Evolutionary conservation across 2,888 invertebrate species (phyloP).

Genomic region (Torymus aiolomorphi): DNA sequence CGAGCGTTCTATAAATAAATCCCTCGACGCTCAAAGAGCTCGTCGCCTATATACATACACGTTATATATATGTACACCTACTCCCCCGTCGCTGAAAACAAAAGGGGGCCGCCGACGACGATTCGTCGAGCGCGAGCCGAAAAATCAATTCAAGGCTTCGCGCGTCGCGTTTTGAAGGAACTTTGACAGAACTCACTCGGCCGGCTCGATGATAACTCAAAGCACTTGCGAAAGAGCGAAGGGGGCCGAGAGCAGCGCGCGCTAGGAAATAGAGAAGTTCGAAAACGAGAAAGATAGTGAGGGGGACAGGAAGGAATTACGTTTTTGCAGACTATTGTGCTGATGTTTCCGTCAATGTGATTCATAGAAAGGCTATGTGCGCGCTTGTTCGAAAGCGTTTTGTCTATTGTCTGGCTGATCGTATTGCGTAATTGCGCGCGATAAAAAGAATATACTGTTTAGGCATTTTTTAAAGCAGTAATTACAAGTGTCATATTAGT

Average conservation of each 20-base stretch:
- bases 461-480: no score
- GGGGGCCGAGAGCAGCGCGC: no score
- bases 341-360: not conserved
- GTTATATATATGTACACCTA: not conserved
- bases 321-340: conserved; percentile 1
- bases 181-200: conserved; percentile 44
- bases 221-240: no score
- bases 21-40: conserved; percentile 24
- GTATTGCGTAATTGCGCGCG: no score
- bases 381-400: no score
- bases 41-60: conserved; percentile 20
- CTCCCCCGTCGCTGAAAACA: conserved; percentile 5
- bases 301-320: conserved; percentile 12
- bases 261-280: no score
- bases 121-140: conserved; percentile 6
- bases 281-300: no score
- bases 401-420: no score
- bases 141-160: conserved; percentile 45
- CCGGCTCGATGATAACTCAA: conserved; percentile 4
- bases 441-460: no score
- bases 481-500: no score
- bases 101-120: conserved; percentile 30
- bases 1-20: conserved; percentile 53
- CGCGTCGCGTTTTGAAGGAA: conserved; percentile 38
- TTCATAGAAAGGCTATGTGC: not conserved